Evolutionary conservation across 2,888 invertebrate species (phyloP).

Genomic region (Priocnemis perturbator): DNA sequence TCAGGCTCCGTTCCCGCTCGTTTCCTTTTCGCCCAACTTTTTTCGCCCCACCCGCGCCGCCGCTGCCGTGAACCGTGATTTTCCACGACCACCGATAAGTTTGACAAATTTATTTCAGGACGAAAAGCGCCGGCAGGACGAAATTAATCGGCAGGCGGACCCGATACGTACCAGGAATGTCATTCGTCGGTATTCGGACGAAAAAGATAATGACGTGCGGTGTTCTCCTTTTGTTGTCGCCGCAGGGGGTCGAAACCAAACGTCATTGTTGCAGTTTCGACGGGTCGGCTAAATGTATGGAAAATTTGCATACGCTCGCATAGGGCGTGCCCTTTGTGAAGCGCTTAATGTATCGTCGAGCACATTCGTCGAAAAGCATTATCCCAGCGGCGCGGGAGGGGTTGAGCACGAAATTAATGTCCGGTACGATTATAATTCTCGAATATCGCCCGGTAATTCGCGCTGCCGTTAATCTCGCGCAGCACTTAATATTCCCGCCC

Average conservation of each 20-base stretch:
- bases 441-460: constrained; percentile 11
- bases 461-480: constrained; percentile 9
- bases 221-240: too few species aligned
- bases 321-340: not conserved
- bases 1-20: not conserved
- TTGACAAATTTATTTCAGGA: not conserved
- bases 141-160: too few species aligned
- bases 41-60: too few species aligned
- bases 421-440: constrained; percentile 1
- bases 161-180: too few species aligned
- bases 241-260: too few species aligned
- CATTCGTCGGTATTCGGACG: too few species aligned
- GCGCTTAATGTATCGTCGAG: not conserved
- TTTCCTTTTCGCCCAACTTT: not conserved
- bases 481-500: constrained; percentile 1
- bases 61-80: constrained; percentile 8
- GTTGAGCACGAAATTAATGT: constrained; percentile 19
- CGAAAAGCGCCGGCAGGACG: not conserved
- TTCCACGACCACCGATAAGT: constrained; percentile 7
- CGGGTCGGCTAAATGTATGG: not conserved
- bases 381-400: not conserved
- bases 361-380: too few species aligned
- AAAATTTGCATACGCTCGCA: constrained; percentile 15
- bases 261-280: too few species aligned
- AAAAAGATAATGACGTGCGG: too few species aligned